Percentiles rank a stretch among this genome's conserved stretches.
These are phyloP conservation scores for Pyrocephalus nanus DNA, from an alignment of 2,797 vertebrate species.

Conservation along the genomic window DNA sequence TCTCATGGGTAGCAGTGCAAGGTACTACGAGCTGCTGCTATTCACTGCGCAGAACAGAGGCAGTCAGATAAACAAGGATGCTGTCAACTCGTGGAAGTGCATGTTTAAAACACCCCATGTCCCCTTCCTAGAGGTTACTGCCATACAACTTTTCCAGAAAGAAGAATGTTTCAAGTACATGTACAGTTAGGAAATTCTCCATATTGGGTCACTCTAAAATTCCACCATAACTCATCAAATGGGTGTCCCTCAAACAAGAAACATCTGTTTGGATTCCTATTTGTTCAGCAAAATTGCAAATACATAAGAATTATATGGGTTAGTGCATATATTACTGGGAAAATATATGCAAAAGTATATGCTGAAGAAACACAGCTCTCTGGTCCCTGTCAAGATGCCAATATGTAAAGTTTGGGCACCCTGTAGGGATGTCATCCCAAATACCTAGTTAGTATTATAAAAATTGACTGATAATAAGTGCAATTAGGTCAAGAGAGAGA, in stretches of 20 bases:
- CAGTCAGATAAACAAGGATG: not conserved
- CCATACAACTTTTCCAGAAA: not conserved
- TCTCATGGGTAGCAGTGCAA: not conserved
- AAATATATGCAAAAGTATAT: conserved; percentile 3
- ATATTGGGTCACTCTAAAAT: not conserved
- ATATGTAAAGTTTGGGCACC: not conserved
- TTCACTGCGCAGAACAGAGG: not conserved
- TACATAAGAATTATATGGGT: not conserved
- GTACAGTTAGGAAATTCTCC: not conserved
- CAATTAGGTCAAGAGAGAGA: conserved; percentile 39
- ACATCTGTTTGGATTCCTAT: not conserved
- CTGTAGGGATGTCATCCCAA: conserved; percentile 1
- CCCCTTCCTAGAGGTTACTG: not conserved
- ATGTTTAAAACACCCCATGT: not conserved
- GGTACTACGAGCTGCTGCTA: not conserved
- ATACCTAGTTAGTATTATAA: conserved; percentile 7
- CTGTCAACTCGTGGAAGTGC: not conserved
- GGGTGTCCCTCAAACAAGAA: not conserved
- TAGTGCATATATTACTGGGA: not conserved
- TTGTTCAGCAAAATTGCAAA: not conserved
- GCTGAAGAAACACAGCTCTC: not conserved
- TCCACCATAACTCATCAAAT: not conserved
- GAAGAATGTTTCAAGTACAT: not conserved
- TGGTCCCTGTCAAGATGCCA: conserved; percentile 19
- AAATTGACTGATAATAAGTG: conserved; percentile 19